Conservation (phyloP, 2,797 vertebrate species). For the Tinamus major region DNA sequence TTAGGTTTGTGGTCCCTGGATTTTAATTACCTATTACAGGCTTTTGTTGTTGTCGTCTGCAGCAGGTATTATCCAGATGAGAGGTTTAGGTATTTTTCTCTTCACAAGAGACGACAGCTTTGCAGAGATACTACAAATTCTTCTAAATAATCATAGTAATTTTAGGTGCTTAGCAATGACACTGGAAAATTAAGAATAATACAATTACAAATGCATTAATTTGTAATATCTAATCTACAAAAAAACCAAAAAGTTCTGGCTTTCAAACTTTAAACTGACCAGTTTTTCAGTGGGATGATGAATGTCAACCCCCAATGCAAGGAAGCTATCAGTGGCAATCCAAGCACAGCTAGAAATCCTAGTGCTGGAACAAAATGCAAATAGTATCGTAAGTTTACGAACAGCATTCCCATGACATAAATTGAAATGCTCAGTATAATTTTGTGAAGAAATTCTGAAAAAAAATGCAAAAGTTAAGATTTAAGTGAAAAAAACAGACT, state of each 20-base stretch:
- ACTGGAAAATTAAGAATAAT: too few relatives aligned
- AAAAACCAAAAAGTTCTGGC: background rate
- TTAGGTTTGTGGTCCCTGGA: too few relatives aligned
- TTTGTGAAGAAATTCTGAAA: too few relatives aligned
- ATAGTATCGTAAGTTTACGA: too few relatives aligned
- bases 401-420: too few relatives aligned
- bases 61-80: background rate
- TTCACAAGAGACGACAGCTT: background rate
- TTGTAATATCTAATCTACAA: background rate
- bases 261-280: background rate
- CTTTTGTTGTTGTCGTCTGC: fast-evolving
- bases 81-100: fast-evolving
- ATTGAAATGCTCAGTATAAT: too few relatives aligned
- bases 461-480: too few relatives aligned
- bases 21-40: background rate
- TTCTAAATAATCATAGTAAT: background rate
- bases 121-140: background rate
- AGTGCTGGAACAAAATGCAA: background rate
- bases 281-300: background rate
- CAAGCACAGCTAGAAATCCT: too few relatives aligned
- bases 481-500: too few relatives aligned
- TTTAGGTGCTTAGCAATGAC: fast-evolving
- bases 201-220: too few relatives aligned
- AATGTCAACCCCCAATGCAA: background rate
- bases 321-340: too few relatives aligned